These are phyloP conservation scores for Loriculus beryllinus DNA, from an alignment of 2,797 vertebrate species.

Conservation along the genomic window DNA sequence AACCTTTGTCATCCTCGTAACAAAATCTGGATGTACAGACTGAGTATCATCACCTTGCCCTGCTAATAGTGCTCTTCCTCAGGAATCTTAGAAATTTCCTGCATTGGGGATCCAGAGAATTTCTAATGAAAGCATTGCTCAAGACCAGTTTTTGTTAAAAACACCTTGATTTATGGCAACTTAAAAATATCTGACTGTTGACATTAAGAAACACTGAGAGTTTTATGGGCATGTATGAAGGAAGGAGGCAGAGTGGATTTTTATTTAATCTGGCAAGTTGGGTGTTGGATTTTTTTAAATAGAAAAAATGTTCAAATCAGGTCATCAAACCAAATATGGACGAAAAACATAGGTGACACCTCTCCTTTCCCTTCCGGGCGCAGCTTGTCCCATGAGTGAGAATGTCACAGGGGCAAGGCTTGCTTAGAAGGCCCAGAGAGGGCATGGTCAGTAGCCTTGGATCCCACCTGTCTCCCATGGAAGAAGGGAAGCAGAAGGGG, in stretches of 20 bases:
- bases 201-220: not conserved
- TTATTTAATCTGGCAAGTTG: not conserved
- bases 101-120: not conserved
- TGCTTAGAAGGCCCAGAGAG: not conserved
- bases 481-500: not conserved
- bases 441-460: not conserved
- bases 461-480: rapidly evolving
- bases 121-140: constrained; percentile 19
- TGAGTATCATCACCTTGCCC: not conserved
- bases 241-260: not conserved
- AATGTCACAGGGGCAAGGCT: not conserved
- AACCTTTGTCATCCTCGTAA: not conserved
- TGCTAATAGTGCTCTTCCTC: not conserved
- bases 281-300: rapidly evolving
- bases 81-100: constrained; percentile 57
- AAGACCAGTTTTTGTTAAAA: constrained; percentile 33
- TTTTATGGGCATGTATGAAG: not conserved
- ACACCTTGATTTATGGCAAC: not conserved
- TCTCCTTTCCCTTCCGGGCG: not conserved
- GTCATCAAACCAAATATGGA: not conserved
- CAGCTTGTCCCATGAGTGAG: not conserved
- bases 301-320: not conserved
- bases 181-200: not conserved
- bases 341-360: not conserved
- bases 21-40: not conserved